A percentile compares a stretch with the other conserved stretches of the same genome.
These are phyloP conservation scores for Sapajus apella DNA, from an alignment of 2,113 vertebrate genomes.

Conservation along the genomic window DNA sequence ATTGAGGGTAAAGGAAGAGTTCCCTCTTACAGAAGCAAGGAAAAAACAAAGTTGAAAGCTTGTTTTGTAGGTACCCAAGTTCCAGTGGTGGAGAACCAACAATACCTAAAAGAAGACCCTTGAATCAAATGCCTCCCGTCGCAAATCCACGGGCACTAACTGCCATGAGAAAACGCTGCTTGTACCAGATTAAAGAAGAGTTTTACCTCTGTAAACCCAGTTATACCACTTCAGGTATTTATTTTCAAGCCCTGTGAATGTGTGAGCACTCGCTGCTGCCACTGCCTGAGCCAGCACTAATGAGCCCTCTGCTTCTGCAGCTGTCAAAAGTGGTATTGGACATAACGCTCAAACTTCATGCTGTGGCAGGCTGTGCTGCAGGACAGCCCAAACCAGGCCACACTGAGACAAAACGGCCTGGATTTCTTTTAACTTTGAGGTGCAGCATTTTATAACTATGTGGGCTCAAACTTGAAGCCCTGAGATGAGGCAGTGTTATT, in stretches of 20 bases:
- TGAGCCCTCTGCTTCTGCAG: background rate
- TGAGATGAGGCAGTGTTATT: background rate
- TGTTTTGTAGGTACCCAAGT: background rate
- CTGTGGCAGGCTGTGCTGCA: rapidly evolving
- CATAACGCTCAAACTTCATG: background rate
- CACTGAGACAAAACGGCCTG: rapidly evolving
- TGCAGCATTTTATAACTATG: background rate
- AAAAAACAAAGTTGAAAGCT: background rate
- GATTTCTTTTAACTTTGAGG: background rate
- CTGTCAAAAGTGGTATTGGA: background rate
- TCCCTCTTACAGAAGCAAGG: background rate
- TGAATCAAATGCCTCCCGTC: background rate
- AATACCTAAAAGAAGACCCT: background rate
- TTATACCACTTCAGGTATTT: background rate
- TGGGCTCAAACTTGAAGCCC: background rate
- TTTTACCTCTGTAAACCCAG: background rate
- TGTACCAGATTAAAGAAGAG: background rate
- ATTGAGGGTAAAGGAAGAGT: background rate
- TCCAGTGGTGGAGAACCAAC: background rate
- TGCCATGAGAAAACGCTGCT: background rate
- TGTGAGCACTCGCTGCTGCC: rapidly evolving
- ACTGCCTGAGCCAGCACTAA: background rate
- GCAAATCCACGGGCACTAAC: background rate
- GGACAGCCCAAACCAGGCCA: background rate
- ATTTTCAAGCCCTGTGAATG: background rate